These are phyloP conservation scores for Micromesistius poutassou DNA, from an alignment of 2,797 vertebrate genomes.

Conservation along the genomic window DNA sequence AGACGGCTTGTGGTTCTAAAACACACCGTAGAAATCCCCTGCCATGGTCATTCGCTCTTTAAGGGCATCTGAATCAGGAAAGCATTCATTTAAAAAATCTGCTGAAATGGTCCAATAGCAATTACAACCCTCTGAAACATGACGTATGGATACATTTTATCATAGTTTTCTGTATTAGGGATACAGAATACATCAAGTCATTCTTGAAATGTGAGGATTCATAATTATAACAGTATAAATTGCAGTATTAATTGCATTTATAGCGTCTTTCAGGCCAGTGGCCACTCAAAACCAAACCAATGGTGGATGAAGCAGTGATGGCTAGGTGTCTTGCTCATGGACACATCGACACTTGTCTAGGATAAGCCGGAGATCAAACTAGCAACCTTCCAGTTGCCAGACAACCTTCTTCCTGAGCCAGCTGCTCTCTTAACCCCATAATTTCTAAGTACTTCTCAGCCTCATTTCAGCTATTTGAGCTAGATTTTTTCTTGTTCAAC, in stretches of 20 bases:
- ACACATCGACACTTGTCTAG: too few relatives aligned
- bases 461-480: too few relatives aligned
- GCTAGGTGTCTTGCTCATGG: too few relatives aligned
- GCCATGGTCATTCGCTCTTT: not conserved
- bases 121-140: not conserved
- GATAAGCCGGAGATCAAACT: too few relatives aligned
- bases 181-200: not conserved
- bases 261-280: too few relatives aligned
- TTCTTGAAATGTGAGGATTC: not conserved
- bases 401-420: too few relatives aligned
- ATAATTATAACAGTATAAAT: not conserved
- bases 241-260: too few relatives aligned
- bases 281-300: too few relatives aligned
- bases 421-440: not conserved
- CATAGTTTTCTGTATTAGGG: not conserved
- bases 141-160: not conserved
- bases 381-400: too few relatives aligned
- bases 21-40: not conserved
- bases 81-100: not conserved
- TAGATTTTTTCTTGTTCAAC: too few relatives aligned
- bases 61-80: not conserved
- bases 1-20: not conserved
- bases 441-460: not conserved
- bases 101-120: not conserved
- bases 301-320: too few relatives aligned